Conservation (phyloP, 2,113 vertebrate genomes). For the Morone chrysops region DNA sequence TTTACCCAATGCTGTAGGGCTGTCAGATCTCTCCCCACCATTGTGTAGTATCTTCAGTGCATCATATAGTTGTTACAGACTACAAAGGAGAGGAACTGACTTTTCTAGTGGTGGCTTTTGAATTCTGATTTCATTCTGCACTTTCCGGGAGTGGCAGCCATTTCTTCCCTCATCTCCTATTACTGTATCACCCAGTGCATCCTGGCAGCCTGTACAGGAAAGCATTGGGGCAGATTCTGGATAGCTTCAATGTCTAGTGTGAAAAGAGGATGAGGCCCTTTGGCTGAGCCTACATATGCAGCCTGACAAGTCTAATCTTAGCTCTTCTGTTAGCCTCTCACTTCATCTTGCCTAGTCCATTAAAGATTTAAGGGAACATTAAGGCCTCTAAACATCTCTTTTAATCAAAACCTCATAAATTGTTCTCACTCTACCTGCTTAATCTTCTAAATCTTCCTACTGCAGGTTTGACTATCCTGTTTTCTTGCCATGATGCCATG, state of each 20-base stretch:
- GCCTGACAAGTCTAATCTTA: constrained; percentile 56
- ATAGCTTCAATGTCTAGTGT: constrained; percentile 35
- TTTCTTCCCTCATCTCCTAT: constrained; percentile 38
- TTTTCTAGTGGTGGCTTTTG: constrained; percentile 27
- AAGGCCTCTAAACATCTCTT: constrained; percentile 31
- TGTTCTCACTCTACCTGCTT: not conserved
- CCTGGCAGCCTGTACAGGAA: constrained; percentile 22
- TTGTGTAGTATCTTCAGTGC: not conserved
- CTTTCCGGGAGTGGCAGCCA: constrained; percentile 34
- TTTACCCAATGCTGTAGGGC: not conserved
- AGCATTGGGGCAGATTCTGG: constrained; percentile 32
- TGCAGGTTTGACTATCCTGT: not conserved
- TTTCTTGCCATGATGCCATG: not conserved
- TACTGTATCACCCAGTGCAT: constrained; percentile 36
- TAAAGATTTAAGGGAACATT: constrained; percentile 44
- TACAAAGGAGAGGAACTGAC: constrained; percentile 10
- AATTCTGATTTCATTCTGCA: constrained; percentile 29
- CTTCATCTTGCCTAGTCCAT: constrained; percentile 48
- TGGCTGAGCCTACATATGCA: constrained; percentile 46
- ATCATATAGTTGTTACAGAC: constrained; percentile 29
- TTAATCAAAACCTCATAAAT: constrained; percentile 32
- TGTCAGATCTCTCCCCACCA: not conserved
- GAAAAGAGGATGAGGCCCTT: constrained; percentile 55
- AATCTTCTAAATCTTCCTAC: not conserved
- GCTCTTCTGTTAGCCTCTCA: constrained; percentile 34